phyloP scores from a whole-genome alignment of 2,888 invertebrate species.

The Ectobius pallidus region DNA sequence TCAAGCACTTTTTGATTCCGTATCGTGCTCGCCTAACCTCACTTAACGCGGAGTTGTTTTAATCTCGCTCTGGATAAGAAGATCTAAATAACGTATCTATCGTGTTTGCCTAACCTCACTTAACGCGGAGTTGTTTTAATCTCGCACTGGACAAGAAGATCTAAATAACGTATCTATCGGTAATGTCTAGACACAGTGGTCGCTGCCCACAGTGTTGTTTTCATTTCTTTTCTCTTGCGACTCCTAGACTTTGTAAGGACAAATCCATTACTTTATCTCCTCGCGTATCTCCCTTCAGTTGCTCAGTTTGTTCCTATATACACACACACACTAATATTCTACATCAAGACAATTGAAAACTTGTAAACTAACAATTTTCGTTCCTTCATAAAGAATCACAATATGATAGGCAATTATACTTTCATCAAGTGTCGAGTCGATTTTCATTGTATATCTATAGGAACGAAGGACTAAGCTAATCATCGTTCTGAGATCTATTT shows the following conservation, averaged over 20 bases:
- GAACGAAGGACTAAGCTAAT: no score
- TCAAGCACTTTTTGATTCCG: conserved; percentile 11
- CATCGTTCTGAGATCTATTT: no score
- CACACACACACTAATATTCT: background rate
- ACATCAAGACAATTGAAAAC: no score
- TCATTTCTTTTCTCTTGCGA: background rate
- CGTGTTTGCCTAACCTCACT: no score
- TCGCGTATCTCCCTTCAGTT: conserved; percentile 12
- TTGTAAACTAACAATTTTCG: no score
- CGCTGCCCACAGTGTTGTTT: background rate
- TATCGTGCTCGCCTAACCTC: no score
- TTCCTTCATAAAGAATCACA: no score
- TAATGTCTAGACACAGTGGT: background rate
- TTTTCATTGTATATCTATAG: no score
- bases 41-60: conserved; percentile 8
- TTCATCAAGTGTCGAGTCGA: no score
- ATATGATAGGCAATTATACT: no score
- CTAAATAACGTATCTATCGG: conserved; percentile 1
- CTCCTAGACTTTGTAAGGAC: background rate
- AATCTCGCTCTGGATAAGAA: background rate
- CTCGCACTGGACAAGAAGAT: conserved; percentile 1
- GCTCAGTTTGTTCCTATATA: background rate
- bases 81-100: conserved; percentile 17
- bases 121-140: conserved; percentile 17
- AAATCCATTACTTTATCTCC: conserved; percentile 33